Evolutionary conservation across 2,797 vertebrate species (phyloP).

Genomic region (Synanceia verrucosa): DNA sequence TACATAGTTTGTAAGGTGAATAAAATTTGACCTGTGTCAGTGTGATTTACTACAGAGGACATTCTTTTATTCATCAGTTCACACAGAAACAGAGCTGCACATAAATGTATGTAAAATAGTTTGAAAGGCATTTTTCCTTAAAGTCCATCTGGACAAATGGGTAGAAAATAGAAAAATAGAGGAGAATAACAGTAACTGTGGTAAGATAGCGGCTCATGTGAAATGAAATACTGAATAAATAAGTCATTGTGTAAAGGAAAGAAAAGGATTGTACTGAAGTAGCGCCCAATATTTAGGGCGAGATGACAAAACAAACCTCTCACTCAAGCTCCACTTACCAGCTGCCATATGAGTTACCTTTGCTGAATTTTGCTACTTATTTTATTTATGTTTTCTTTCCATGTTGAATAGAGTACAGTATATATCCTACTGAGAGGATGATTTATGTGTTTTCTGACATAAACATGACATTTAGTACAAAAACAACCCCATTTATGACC

Average conservation of each 20-base stretch:
- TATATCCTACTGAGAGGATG: too few relatives aligned
- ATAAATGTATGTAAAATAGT: background rate
- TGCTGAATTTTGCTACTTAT: background rate
- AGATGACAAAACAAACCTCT: too few relatives aligned
- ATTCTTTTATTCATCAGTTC: background rate
- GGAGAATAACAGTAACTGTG: background rate
- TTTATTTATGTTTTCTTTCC: too few relatives aligned
- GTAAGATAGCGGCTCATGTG: background rate
- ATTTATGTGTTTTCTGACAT: background rate
- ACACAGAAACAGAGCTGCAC: background rate
- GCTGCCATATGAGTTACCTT: background rate
- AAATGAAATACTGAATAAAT: background rate
- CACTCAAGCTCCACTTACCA: background rate
- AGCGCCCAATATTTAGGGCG: too few relatives aligned
- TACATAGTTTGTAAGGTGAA: background rate
- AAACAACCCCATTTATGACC: background rate
- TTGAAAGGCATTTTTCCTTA: background rate
- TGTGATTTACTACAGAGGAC: background rate
- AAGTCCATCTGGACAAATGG: background rate
- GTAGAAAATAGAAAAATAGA: background rate
- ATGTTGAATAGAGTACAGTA: too few relatives aligned
- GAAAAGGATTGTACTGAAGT: too few relatives aligned
- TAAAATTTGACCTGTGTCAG: background rate
- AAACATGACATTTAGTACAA: background rate
- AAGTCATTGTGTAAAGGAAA: background rate